Evolutionary conservation across 1,140 invertebrate species (phyloP).

Genomic region (Limonius californicus): DNA sequence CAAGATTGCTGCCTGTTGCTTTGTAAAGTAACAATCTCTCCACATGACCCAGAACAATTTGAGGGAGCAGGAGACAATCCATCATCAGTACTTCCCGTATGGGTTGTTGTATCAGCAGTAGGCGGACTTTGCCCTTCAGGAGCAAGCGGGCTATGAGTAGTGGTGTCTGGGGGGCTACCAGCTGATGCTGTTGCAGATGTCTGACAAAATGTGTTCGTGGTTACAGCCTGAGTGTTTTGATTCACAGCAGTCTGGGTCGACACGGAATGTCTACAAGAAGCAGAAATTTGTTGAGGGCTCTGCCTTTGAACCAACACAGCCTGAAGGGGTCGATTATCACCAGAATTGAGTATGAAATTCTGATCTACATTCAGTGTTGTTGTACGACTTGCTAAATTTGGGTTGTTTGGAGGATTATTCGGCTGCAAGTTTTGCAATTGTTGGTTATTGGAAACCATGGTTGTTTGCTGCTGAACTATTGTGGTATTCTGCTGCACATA

Average conservation of each 20-base stretch:
- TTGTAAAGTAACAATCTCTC: slow-evolving; percentile 31
- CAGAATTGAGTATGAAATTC: slow-evolving; percentile 41
- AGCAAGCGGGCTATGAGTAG: slow-evolving; percentile 67
- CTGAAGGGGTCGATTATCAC: slow-evolving; percentile 48
- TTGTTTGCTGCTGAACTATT: slow-evolving; percentile 63
- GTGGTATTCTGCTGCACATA: slow-evolving; percentile 69
- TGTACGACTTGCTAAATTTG: slow-evolving; percentile 30
- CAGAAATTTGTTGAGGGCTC: slow-evolving; percentile 36
- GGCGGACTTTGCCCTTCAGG: slow-evolving; percentile 54
- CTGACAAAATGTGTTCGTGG: slow-evolving; percentile 55
- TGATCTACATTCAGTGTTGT: slow-evolving; percentile 42
- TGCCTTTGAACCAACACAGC: slow-evolving; percentile 50
- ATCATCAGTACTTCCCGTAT: slow-evolving; percentile 52
- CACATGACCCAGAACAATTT: slow-evolving; percentile 38
- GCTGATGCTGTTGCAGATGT: slow-evolving; percentile 48
- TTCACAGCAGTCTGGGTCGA: slow-evolving; percentile 69
- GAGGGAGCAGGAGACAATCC: slow-evolving; percentile 45
- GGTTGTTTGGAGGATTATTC: slow-evolving; percentile 26
- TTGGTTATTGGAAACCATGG: slow-evolving; percentile 70
- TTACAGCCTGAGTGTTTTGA: slow-evolving; percentile 55
- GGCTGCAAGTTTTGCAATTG: slow-evolving; percentile 40
- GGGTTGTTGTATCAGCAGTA: slow-evolving; percentile 57
- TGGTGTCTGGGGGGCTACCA: slow-evolving; percentile 70
- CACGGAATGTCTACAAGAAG: slow-evolving; percentile 58
- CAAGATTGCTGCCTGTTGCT: slow-evolving; percentile 48